A percentile compares a stretch with the other conserved stretches of the same genome.
Conservation (phyloP, 2,797 vertebrate species). For the Coracias cyanogaster region DNA sequence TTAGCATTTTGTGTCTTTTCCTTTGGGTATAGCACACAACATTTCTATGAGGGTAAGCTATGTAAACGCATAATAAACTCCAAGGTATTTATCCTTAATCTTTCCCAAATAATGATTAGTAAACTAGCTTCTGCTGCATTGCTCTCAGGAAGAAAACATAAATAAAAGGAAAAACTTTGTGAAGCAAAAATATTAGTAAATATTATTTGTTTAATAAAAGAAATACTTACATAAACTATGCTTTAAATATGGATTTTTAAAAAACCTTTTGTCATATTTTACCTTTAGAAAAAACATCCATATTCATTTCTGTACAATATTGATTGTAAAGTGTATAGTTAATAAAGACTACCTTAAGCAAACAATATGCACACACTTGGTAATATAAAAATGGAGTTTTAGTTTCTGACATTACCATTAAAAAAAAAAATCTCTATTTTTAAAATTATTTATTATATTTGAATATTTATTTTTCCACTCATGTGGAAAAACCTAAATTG, state of each 20-base stretch:
- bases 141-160: background rate
- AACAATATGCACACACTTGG: background rate
- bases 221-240: background rate
- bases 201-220: background rate
- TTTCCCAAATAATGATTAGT: background rate
- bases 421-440: background rate
- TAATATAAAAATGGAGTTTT: background rate
- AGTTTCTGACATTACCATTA: background rate
- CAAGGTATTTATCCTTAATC: background rate
- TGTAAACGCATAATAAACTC: background rate
- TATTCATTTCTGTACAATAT: background rate
- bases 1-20: background rate
- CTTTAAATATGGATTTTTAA: background rate
- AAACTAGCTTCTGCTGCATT: background rate
- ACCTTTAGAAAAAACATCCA: background rate
- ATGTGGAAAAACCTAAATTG: background rate
- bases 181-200: background rate
- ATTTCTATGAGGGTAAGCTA: background rate
- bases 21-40: background rate
- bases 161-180: background rate
- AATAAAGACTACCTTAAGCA: background rate
- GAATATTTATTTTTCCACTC: background rate
- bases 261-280: background rate
- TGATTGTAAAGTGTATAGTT: background rate
- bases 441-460: background rate